Evolutionary conservation across 2,113 vertebrate genomes (phyloP), one percentile per base, ranked within the genome.

Genomic region (Phalacrocorax pelagicus): DNA sequence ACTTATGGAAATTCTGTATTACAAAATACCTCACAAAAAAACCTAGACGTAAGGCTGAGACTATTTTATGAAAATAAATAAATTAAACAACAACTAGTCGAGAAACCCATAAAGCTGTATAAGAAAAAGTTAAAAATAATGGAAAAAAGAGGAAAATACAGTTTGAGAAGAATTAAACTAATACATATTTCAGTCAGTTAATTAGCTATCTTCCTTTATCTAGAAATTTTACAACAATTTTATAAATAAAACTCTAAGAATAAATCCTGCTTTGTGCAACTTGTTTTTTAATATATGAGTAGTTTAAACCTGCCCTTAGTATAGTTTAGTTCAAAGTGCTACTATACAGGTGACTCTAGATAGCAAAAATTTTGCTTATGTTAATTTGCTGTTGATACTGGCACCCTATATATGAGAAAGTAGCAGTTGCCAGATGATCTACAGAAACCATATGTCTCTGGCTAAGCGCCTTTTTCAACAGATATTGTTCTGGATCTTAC

Each of bases 121-220:
- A 46, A 19, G 24, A 70, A 88, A 94, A 94, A 85, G 9, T 21
- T 74, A 67, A 84, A 93, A 89, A 86, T n/a, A 66, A 84, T 61
- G 20, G 57, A 62, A 59, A 65, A 46, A 49, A 46, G 24, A 6
- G 21, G 84, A 71, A 26, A 72, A 69, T 47, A 38, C 7, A 63
- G 34, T 69, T 86, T 88, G 58, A 52, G 81, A 81, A 83, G 30
- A 73, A 88, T 82, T 91, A 86, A 90, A 94, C 66, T 90, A 38
- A 71, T 63, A 36, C 6, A 29, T 36, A 27, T 82, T 74, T 65
- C 67, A 73, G 75, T 42, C n/a, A 92, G 88, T 54, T 62, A 47
- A 66, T 52, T 30, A 44, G 19, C 9, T 38, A 26, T 29, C 47
- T 51, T 61, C 14, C 51, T 81, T 78, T 74, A 65, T 46, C 81